Base-by-base conservation (phyloP, 2,888 invertebrate species). In the Agrenia bidenticulata region DNA sequence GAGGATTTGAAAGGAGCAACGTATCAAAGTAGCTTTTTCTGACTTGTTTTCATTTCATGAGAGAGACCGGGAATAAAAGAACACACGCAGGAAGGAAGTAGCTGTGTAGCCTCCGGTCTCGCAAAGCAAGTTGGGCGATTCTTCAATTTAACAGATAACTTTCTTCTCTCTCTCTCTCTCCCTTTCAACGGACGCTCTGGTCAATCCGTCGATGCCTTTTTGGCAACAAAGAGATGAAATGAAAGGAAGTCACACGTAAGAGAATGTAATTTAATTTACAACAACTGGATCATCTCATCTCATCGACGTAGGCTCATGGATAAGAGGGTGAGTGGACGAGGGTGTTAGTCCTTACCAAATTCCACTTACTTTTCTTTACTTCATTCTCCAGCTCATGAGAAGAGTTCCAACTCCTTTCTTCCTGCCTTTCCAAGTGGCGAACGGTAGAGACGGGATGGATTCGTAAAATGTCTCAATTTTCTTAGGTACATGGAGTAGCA, bases 181-280 rank as follows among this genome's bases (percentile, higher is more conserved):
- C n/a, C n/a, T n/a, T n/a, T n/a, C n/a, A 39, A 9, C 39, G 9
- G 9, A 11, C 9, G 39, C 39, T 45, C 17, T 45, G 45, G 17
- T 45, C 17, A 45, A 45, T 17, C 45, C n/a, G 45, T 5, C 17
- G 19, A 17, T 19, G n/a, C n/a, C 45, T 19, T 19, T 45, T 19
- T 45, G n/a, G 45, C 19, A 17, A 17, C 17, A 17, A 45, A 45
- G 45, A 17, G 45, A 45, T 45, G 45, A 19, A 45, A 23, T 51
- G 51, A 51, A 51, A 21, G 23, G 23, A 23, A 51, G 51, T 51
- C 51, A 51, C 55, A 62, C 66, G 66, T 55, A 62, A 61, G 67
- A 64, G 57, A 59, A 56, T 63, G 62, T 67, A 67, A 67, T 64
- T 67, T 67, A 67, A 67, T 67, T 67, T 67, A 61, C 64, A 61